Conservation (phyloP, 2,797 vertebrate species). For the Takifugu ocellatus region DNA sequence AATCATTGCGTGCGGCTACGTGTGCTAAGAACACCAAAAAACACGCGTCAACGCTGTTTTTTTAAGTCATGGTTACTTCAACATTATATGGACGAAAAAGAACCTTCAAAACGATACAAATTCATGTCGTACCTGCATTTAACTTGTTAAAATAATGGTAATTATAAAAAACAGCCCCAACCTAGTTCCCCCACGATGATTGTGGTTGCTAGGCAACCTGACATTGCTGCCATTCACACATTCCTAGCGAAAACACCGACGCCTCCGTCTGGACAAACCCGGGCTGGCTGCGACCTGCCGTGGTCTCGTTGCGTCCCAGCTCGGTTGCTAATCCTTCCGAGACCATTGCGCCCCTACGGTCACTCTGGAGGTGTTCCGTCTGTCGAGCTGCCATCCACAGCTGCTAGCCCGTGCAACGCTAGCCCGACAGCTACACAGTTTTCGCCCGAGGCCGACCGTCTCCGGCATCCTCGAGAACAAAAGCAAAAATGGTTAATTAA, state of each 20-base stretch:
- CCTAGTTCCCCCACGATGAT: not conserved
- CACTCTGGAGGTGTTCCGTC: conserved; percentile 5
- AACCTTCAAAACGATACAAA: too few relatives aligned
- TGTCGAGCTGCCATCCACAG: conserved; percentile 14
- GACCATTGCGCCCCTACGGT: not conserved
- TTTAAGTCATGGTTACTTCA: not conserved
- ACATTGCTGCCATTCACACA: not conserved
- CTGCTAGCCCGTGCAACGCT: conserved; percentile 8
- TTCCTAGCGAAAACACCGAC: not conserved
- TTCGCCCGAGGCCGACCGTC: conserved; percentile 28
- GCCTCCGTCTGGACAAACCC: not conserved
- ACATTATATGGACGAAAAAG: too few relatives aligned
- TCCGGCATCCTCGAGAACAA: conserved; percentile 30
- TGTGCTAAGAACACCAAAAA: not conserved
- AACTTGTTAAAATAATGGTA: not conserved
- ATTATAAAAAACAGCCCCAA: not conserved
- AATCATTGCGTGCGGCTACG: conserved; percentile 11
- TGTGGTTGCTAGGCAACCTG: not conserved
- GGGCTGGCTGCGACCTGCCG: too few relatives aligned
- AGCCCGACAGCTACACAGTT: not conserved
- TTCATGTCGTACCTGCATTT: not conserved
- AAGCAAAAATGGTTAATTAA: conserved; percentile 46
- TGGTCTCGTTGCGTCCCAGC: too few relatives aligned
- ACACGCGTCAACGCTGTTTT: not conserved
- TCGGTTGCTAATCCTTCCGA: too few relatives aligned